Base-by-base conservation (phyloP, 53 echinoderm and acorn worm species). In the Crossaster papposus region DNA sequence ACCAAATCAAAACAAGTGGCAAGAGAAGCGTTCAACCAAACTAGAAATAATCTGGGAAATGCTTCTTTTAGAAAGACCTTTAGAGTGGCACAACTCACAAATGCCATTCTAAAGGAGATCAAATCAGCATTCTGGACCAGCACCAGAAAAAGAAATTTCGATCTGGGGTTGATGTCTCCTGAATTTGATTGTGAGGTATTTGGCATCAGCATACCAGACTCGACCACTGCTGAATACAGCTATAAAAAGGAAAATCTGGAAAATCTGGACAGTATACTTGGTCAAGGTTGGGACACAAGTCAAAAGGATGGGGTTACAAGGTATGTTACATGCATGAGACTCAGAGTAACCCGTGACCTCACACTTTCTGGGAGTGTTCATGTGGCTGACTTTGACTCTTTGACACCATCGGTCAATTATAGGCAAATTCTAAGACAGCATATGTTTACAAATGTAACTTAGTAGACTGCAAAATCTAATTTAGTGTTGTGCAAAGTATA, bases 61-160 rank as follows among this genome's bases (percentile, higher is more conserved):
- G 79, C 79, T 53, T 79, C 79, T n/a, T 79, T 79, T 17, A 79
- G 79, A 79, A 79, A 79, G 79, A 79, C 54, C 52, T 79, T 79
- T 20, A 79, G 51, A 79, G 51, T 79, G 54, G 54, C 53, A 79
- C 79, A 79, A n/a, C 29, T 79, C 79, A 79, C 79, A 79, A 52
- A 79, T 79, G 54, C 79, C 29, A 79, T 52, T 79, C 10, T 79
- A 79, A 79, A 79, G 79, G 79, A 79, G 79, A 79, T 52, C 26
- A 79, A 79, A 54, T 79, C 79, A 22, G 53, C 53, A 52, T 79
- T 81, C 64, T 81, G 81, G 81, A 44, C 81, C 23, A 64, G 55
- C 54, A 81, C 33, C 34, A 55, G 81, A 81, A 55, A 58, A 33
- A 64, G 81, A 81, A 31, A 63, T 62, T 81, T 81, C 63, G 81